Conservation (phyloP, 2,888 invertebrate species). For the Troides aeacus region DNA sequence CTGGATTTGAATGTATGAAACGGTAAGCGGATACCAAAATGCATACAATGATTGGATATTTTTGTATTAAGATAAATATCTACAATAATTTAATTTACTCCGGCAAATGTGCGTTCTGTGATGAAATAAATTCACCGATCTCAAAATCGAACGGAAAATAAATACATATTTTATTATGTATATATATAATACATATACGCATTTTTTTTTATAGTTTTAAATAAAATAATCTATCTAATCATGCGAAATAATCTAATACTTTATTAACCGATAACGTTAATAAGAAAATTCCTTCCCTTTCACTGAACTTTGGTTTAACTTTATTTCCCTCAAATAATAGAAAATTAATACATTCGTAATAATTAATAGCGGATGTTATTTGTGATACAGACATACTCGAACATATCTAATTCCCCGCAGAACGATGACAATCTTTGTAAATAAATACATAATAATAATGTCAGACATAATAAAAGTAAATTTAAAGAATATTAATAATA, state of each 20-base stretch:
- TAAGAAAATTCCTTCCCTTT: slow-evolving; percentile 42
- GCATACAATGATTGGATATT: neutral
- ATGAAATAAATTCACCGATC: slow-evolving; percentile 18
- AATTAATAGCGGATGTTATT: neutral
- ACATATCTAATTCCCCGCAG: neutral
- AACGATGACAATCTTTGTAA: neutral
- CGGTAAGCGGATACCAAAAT: neutral
- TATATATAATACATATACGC: neutral
- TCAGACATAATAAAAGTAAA: too few species aligned
- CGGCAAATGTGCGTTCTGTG: slow-evolving; percentile 26
- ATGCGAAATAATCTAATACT: slow-evolving; percentile 44
- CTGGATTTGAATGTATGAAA: neutral
- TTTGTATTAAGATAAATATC: neutral
- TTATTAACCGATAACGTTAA: slow-evolving; percentile 54
- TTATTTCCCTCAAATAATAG: slow-evolving; percentile 31
- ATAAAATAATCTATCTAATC: slow-evolving; percentile 60
- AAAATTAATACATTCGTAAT: neutral
- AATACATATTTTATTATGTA: neutral
- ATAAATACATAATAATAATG: too few species aligned
- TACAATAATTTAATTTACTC: slow-evolving; percentile 2
- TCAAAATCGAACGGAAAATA: neutral
- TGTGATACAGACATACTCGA: neutral
- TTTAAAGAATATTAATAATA: too few species aligned
- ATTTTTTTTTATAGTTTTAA: slow-evolving; percentile 25
- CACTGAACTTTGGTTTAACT: slow-evolving; percentile 56